Conservation (phyloP, 2,797 vertebrate species). For the Anisognathus igniventris region DNA sequence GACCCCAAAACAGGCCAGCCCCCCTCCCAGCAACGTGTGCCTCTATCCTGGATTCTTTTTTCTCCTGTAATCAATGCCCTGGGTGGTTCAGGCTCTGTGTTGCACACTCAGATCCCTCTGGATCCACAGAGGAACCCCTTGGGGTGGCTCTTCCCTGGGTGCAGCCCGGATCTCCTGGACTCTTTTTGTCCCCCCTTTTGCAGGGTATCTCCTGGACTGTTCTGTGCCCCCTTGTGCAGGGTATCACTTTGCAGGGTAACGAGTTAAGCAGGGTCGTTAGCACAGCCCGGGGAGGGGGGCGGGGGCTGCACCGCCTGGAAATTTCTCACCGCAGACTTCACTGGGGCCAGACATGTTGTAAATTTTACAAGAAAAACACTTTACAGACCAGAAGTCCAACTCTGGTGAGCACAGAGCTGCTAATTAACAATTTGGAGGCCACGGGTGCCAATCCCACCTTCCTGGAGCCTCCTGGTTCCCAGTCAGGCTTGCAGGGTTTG, state of each 20-base stretch:
- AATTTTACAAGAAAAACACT: slow-evolving; percentile 60
- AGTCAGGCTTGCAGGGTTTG: not conserved
- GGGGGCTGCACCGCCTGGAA: not conserved
- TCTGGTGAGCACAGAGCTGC: not conserved
- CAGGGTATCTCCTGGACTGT: too few species aligned
- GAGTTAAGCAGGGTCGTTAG: not conserved
- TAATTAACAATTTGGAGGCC: slow-evolving; percentile 20
- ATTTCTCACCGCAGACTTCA: slow-evolving; percentile 41
- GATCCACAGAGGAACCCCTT: not conserved
- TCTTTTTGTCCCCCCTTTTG: too few species aligned
- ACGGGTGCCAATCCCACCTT: not conserved
- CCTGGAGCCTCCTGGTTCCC: not conserved
- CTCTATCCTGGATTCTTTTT: not conserved
- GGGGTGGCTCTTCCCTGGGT: not conserved
- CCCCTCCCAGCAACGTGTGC: not conserved
- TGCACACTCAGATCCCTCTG: not conserved
- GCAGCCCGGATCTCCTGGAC: not conserved
- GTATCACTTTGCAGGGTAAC: not conserved
- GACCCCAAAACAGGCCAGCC: fast-evolving
- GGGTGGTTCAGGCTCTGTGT: not conserved
- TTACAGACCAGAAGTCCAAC: slow-evolving; percentile 40
- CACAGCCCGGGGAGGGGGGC: not conserved
- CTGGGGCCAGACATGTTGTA: slow-evolving; percentile 57
- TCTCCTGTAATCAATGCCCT: fast-evolving
- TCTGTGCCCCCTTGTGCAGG: not conserved